Evolutionary conservation across 2,888 invertebrate species (phyloP).

Genomic region (Furcula furcula): DNA sequence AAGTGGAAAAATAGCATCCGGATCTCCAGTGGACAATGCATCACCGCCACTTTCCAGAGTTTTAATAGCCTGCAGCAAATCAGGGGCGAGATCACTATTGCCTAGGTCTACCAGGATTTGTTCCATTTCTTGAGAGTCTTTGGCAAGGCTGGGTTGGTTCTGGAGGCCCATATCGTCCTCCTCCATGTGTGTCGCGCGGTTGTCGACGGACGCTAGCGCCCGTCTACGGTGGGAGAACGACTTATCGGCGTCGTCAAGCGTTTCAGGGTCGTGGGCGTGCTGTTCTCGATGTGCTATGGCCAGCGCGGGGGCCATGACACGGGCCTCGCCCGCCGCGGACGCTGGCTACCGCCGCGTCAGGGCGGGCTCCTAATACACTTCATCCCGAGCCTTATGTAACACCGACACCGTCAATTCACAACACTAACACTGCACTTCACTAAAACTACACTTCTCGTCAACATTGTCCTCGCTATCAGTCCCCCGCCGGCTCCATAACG

Average conservation of each 20-base stretch:
- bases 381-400: slow-evolving; percentile 73
- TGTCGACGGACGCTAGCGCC: slow-evolving; percentile 77
- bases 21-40: slow-evolving; percentile 64
- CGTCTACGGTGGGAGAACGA: slow-evolving; percentile 53
- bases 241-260: slow-evolving; percentile 48
- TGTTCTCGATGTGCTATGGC: slow-evolving; percentile 84
- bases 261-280: slow-evolving; percentile 50
- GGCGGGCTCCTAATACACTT: slow-evolving; percentile 55
- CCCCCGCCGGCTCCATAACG: slow-evolving; percentile 67
- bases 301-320: slow-evolving; percentile 97
- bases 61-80: slow-evolving; percentile 89
- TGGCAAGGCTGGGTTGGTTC: slow-evolving; percentile 78
- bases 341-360: slow-evolving; percentile 67
- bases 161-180: slow-evolving; percentile 82
- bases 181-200: slow-evolving; percentile 79
- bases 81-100: slow-evolving; percentile 82
- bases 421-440: slow-evolving; percentile 55
- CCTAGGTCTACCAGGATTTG: slow-evolving; percentile 84
- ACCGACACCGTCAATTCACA: slow-evolving; percentile 47
- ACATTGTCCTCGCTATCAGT: slow-evolving; percentile 50
- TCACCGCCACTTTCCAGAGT: slow-evolving; percentile 84
- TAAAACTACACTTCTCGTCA: slow-evolving; percentile 32
- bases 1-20: slow-evolving; percentile 74
- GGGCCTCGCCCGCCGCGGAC: slow-evolving; percentile 71
- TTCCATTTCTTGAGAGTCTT: slow-evolving; percentile 84